Percentiles rank a stretch among this genome's conserved stretches.
These are phyloP conservation scores for Coturnix japonica DNA, from an alignment of 2,113 vertebrate species.

Conservation along the genomic window DNA sequence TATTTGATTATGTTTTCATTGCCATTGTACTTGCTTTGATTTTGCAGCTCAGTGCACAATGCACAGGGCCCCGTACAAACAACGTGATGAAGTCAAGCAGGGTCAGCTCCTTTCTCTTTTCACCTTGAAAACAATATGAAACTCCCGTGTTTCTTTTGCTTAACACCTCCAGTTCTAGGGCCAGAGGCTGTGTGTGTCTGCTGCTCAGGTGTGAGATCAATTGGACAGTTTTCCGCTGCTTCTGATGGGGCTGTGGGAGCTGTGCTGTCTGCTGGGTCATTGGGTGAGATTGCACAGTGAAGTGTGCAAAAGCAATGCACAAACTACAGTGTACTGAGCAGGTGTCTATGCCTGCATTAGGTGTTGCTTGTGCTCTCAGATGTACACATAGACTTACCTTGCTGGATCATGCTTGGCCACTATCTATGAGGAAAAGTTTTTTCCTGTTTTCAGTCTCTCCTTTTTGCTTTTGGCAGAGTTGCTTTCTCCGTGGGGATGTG, in stretches of 20 bases:
- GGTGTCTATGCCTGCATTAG: accelerated
- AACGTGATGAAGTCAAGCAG: constrained; percentile 2
- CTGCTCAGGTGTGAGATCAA: constrained; percentile 15
- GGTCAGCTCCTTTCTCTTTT: constrained; percentile 13
- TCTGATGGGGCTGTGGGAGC: neutral
- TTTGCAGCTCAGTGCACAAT: constrained; percentile 27
- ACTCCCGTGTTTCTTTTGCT: constrained; percentile 26
- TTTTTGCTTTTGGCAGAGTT: neutral
- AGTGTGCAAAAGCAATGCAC: neutral
- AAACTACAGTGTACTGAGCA: neutral
- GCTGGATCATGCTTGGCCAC: neutral
- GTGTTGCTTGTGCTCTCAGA: neutral
- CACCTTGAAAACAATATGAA: constrained; percentile 31
- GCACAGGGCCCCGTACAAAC: neutral
- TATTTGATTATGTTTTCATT: constrained; percentile 50
- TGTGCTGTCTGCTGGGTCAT: neutral
- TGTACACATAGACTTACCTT: neutral
- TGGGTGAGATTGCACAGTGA: neutral
- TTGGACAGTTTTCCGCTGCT: neutral
- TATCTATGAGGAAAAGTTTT: neutral
- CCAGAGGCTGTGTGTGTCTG: neutral
- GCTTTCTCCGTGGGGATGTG: neutral
- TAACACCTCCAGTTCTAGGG: neutral
- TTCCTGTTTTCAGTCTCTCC: neutral
- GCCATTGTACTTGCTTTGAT: constrained; percentile 58